phyloP scores from a whole-genome alignment of 2,888 invertebrate genomes.

The Oxyteleia sp. region DNA sequence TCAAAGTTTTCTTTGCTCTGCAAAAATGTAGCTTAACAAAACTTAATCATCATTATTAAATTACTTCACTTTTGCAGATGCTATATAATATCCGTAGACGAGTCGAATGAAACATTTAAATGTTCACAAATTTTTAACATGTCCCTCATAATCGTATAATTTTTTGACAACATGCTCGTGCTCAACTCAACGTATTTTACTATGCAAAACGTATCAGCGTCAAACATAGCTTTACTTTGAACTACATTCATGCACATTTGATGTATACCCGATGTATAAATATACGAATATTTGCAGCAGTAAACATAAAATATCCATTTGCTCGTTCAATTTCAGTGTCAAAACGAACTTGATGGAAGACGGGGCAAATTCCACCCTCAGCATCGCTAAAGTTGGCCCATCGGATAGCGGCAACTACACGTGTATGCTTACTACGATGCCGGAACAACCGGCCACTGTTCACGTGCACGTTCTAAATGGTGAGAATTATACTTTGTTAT shows the following conservation, averaged over 20 bases:
- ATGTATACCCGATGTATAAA: conserved; percentile 29
- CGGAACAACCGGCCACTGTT: conserved; percentile 87
- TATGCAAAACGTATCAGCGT: conserved; percentile 37
- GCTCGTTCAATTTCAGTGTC: conserved; percentile 83
- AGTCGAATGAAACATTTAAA: conserved; percentile 7
- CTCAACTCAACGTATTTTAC: conserved; percentile 35
- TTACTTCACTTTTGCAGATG: background rate
- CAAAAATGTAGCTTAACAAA: too few species aligned
- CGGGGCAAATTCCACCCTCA: conserved; percentile 88
- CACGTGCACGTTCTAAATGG: conserved; percentile 89
- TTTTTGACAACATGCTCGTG: conserved; percentile 30
- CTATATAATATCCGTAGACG: background rate
- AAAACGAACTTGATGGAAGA: conserved; percentile 88
- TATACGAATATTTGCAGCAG: conserved; percentile 41
- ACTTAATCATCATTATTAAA: too few species aligned
- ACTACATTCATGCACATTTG: conserved; percentile 37
- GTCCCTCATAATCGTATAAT: conserved; percentile 22
- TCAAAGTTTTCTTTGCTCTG: too few species aligned
- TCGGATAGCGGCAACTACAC: conserved; percentile 89
- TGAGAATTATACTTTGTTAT: conserved; percentile 80
- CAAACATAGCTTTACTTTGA: conserved; percentile 41
- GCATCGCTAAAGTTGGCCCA: conserved; percentile 88
- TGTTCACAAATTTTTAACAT: background rate
- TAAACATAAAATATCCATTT: conserved; percentile 66
- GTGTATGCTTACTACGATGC: conserved; percentile 88